Evolutionary conservation across 2,113 vertebrate species (phyloP), one percentile per base, ranked within the genome.

Genomic region (Tragulus kanchil): DNA sequence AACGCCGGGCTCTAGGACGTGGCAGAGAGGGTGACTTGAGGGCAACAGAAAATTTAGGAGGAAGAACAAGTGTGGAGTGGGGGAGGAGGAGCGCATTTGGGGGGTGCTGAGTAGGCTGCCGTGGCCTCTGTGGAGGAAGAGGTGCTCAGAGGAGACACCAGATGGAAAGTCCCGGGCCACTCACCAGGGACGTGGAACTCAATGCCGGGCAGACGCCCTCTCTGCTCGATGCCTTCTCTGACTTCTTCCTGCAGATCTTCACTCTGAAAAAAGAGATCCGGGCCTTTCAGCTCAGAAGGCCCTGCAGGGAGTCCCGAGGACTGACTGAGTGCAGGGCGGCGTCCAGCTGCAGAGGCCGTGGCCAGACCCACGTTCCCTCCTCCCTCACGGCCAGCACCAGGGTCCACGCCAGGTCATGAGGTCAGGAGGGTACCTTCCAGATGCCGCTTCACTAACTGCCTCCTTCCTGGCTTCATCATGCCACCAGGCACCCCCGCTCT

Each of bases 171-270:
- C 45, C 45, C 48, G 1, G 0, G 0, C 2, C 45, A 67, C 85
- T 71, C 75, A 90, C 69, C 82, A 1, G 50, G 36, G 65, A 75
- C 26, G 15, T 0, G 3, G 59, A 4, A 1, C 9, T 16, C 28
- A 1, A 16, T 0, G 0, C 73, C 1, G 67, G 82, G 3, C 1
- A 1, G 54, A 3, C 1, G 1, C 10, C 50, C 1, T 28, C 28
- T 5, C 4, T 0, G 2, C 11, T 25, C 2, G 1, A 8, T 3
- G 28, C n/a, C 45, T 65, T 69, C 67, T 31, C 5, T 1, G 1
- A 11, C 3, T 85, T 93, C 69, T 16, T 79, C 78, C 71, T 91
- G 83, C 16, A 67, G 45, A 23, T 26, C 52, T 81, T 97, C 90
- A 85, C 50, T 50, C 97, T 97, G 83, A 50, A 67, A 19, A 67